phyloP scores from a whole-genome alignment of 2,888 invertebrate species.

The Apoda limacodes region DNA sequence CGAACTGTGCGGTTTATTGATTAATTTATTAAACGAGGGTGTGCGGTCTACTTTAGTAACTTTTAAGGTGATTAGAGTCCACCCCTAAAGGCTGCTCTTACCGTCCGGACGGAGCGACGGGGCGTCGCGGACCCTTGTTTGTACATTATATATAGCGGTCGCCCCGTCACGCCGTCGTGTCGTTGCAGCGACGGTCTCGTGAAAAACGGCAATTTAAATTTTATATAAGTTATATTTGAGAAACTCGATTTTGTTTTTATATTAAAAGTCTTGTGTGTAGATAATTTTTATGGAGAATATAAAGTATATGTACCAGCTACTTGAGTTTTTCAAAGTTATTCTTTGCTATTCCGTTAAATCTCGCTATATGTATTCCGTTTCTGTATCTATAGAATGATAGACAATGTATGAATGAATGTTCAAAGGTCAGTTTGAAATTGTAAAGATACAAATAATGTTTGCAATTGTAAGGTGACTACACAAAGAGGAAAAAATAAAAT shows the following conservation, averaged over 20 bases:
- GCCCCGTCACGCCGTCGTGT: slow-evolving; percentile 20
- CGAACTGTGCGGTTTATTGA: too few relatives aligned
- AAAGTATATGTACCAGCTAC: slow-evolving; percentile 62
- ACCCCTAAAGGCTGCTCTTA: too few relatives aligned
- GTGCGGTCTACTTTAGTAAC: background rate
- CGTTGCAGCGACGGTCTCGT: background rate
- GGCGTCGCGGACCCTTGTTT: slow-evolving; percentile 20
- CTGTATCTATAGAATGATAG: too few relatives aligned
- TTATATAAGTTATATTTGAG: slow-evolving; percentile 53
- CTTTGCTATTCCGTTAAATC: slow-evolving; percentile 20
- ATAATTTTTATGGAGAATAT: slow-evolving; percentile 67
- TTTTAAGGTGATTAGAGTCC: too few relatives aligned
- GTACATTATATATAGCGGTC: slow-evolving; percentile 20
- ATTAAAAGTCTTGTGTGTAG: slow-evolving; percentile 64
- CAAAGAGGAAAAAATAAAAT: slow-evolving; percentile 23
- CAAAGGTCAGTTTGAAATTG: too few relatives aligned
- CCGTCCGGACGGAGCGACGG: slow-evolving; percentile 4
- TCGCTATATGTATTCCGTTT: too few relatives aligned
- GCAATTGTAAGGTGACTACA: too few relatives aligned
- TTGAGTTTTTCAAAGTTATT: slow-evolving; percentile 39
- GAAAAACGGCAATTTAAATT: slow-evolving; percentile 20
- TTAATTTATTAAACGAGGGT: background rate
- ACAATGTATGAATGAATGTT: too few relatives aligned
- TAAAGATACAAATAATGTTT: too few relatives aligned
- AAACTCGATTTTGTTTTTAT: slow-evolving; percentile 59